Evolutionary conservation across 2,113 vertebrate species (phyloP), one percentile per base, ranked within the genome.

Genomic region (Formicarius rufipectus): DNA sequence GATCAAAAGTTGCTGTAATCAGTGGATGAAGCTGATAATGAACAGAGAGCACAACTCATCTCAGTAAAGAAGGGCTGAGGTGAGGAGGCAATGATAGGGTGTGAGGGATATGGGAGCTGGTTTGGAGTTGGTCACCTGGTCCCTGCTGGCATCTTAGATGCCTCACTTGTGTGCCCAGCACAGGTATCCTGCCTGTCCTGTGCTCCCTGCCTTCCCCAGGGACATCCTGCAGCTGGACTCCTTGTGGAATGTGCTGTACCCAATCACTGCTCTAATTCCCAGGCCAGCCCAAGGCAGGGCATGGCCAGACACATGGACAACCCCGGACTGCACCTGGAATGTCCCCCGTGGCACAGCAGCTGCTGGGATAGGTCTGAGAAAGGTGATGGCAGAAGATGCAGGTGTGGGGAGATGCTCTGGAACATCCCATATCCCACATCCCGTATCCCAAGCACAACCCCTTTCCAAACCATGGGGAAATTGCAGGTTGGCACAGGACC

Each of bases 1-100:
- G 90, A 90, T 91, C 35, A 92, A 55, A 90, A 91, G 42, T 21
- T 95, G 90, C 93, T 90, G 82, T 4, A 11, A 35, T 49, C 31
- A 42, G 69, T 33, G 82, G 92, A 85, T 93, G 90, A 18, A 50
- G 82, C 60, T n/a, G 94, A 87, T 93, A 91, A 62, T 0, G 4
- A 58, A 37, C 2, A 30, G 52, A 60, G 66, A 91, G 56, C 40
- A 9, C 7, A 55, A 87, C 76, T 30, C 6, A 55, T 92, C 76
- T 30, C 81, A 63, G 2, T 35, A 66, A 37, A 1, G 1, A 23
- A 67, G 42, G 68, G 77, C 39, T 44, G 55, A 42, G 62, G 6
- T 3, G 66, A 44, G 47, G 33, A 59, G 58, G 60, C 59, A 68
- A 56, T 7, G 31, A 10, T 12, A 2, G 3, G 3, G 6, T 1